phyloP scores from a whole-genome alignment of 2,797 vertebrate genomes.

The Sebastes reedi region DNA sequence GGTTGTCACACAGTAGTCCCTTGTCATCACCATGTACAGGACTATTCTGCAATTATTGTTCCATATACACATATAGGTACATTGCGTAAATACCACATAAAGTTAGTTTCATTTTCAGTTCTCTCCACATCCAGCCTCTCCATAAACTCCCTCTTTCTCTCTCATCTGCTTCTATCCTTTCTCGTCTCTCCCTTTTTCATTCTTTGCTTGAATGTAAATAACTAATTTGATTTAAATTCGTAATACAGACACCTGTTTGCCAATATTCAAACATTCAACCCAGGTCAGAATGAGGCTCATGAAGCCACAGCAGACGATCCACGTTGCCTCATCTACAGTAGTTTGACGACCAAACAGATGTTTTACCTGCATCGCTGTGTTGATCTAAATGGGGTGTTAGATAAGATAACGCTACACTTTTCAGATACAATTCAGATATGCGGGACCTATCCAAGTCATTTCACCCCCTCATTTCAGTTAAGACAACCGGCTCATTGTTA shows the following conservation, averaged over 20 bases:
- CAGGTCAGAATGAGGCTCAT: neutral
- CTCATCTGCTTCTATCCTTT: neutral
- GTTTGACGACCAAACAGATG: constrained; percentile 6
- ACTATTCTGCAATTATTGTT: neutral
- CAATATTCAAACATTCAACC: neutral
- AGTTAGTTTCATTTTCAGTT: constrained; percentile 21
- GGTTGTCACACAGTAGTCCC: neutral
- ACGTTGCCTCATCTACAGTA: neutral
- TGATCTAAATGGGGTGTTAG: constrained; percentile 6
- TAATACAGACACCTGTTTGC: neutral
- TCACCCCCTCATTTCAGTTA: constrained; percentile 20
- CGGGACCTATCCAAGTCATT: constrained; percentile 1
- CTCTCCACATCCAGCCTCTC: neutral
- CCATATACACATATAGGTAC: neutral
- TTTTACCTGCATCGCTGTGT: constrained; percentile 9
- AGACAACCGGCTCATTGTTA: constrained; percentile 34
- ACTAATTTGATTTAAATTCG: neutral
- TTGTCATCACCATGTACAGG: neutral
- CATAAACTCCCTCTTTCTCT: neutral
- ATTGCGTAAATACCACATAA: constrained; percentile 3
- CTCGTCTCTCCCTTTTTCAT: neutral
- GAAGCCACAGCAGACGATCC: neutral
- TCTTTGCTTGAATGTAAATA: neutral
- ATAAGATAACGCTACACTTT: constrained; percentile 28
- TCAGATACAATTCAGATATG: constrained; percentile 9